Evolutionary conservation across 1,140 invertebrate genomes (phyloP).

Genomic region (Eriosoma lanigerum): DNA sequence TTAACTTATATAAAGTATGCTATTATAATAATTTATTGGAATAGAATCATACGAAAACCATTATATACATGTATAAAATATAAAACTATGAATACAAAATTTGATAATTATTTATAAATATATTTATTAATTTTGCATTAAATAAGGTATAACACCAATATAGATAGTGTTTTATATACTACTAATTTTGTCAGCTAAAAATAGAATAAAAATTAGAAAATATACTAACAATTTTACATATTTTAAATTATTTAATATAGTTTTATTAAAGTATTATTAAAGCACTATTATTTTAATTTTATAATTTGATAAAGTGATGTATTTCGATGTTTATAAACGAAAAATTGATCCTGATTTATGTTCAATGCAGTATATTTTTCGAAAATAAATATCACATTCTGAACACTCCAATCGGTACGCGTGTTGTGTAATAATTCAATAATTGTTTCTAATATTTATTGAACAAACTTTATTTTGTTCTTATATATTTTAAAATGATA

Average conservation of each 20-base stretch:
- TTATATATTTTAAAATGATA: background rate
- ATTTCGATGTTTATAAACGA: conserved; percentile 28
- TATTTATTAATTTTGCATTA: too few species aligned
- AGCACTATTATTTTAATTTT: background rate
- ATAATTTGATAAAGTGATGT: conserved; percentile 45
- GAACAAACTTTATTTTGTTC: background rate
- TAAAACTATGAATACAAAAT: too few species aligned
- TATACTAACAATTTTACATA: too few species aligned
- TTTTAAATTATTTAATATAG: background rate
- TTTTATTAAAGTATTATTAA: background rate
- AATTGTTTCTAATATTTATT: background rate
- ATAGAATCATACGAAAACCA: background rate
- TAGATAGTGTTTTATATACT: too few species aligned
- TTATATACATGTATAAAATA: background rate
- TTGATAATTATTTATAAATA: background rate
- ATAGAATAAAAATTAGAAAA: too few species aligned
- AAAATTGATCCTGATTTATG: background rate
- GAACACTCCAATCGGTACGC: background rate
- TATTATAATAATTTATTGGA: background rate
- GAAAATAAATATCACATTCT: conserved; percentile 1
- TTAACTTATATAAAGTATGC: background rate
- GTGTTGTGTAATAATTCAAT: background rate
- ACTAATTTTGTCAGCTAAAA: too few species aligned
- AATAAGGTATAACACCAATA: too few species aligned
- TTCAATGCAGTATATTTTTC: background rate